Conservation (phyloP, 2,888 invertebrate genomes). For the Hemithea aestivaria region DNA sequence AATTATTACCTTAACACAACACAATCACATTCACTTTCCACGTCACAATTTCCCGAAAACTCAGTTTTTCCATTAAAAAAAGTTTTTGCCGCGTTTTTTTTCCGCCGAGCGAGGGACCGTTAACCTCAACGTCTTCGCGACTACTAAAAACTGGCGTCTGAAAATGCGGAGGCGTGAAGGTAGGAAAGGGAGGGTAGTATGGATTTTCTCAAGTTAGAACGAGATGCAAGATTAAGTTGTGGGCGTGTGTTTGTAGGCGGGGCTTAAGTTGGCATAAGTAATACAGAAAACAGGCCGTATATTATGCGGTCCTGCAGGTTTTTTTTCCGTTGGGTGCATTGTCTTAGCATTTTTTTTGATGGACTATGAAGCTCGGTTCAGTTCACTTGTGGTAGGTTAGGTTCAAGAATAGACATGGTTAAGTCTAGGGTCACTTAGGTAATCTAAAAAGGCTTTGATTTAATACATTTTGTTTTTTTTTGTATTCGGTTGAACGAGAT, state of each 20-base stretch:
- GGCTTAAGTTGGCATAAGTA: slow-evolving; percentile 68
- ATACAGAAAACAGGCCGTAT: slow-evolving; percentile 47
- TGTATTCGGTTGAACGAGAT: too few relatives aligned
- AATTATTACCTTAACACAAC: slow-evolving; percentile 34
- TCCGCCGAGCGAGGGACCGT: slow-evolving; percentile 43
- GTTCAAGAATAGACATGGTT: slow-evolving; percentile 34
- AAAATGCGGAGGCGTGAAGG: slow-evolving; percentile 67
- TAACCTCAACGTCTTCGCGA: slow-evolving; percentile 60
- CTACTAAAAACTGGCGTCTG: slow-evolving; percentile 71
- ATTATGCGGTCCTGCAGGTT: slow-evolving; percentile 48
- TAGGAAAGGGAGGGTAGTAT: slow-evolving; percentile 47
- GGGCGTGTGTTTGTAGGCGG: slow-evolving; percentile 59
- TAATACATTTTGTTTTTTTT: too few relatives aligned
- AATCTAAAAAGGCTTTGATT: too few relatives aligned
- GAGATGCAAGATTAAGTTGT: slow-evolving; percentile 41
- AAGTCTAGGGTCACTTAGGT: too few relatives aligned
- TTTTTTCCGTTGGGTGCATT: slow-evolving; percentile 64
- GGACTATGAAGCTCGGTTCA: slow-evolving; percentile 54
- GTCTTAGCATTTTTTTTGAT: slow-evolving; percentile 61
- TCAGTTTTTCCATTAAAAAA: slow-evolving; percentile 19
- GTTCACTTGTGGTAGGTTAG: slow-evolving; percentile 58
- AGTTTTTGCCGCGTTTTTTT: slow-evolving; percentile 39
- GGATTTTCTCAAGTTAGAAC: slow-evolving; percentile 24
- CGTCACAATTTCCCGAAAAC: slow-evolving; percentile 24
- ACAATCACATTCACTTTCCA: slow-evolving; percentile 33